Base-by-base conservation (phyloP, 1,140 invertebrate genomes). In the Drosophila aff. region DNA sequence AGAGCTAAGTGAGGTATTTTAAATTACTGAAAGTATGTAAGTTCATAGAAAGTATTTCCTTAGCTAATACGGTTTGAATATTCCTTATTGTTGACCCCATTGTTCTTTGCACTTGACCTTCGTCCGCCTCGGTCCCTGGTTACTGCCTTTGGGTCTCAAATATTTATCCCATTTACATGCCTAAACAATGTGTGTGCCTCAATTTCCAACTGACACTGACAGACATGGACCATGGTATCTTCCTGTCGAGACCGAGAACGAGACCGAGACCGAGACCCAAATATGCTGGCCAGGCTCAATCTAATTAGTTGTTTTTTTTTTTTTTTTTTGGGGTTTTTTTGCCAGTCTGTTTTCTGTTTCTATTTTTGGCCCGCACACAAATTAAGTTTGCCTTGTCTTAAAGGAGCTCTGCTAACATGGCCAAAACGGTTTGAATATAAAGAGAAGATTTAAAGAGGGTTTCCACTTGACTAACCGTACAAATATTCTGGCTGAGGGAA, bases 141-240 rank as follows among this genome's bases (percentile, higher is more conserved):
- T 46, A 23, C 41, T 43, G 57, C 18, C 38, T 46, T 52, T 53
- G 36, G 58, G 41, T 23, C 73, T 75, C 73, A 74, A 75, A 75
- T 73, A 73, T 73, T 74, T 73, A 75, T 75, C 41, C 49, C 57
- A 75, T 75, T 75, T 75, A 63, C 72, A 75, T 74, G 49, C 16
- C 72, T 55, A 55, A 74, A 60, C 72, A 63, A 52, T 47, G 36
- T 57, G 23, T 36, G n/a, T 40, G 44, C 36, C 66, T 44, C 31
- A 28, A 33, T 33, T 53, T 55, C 28, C 28, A 9, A 21, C 31
- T 69, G 66, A 68, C 64, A 44, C 63, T 43, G 65, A 66, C 65
- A 66, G 61, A 66, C 65, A 66, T 18, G 16, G 46, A 4, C 62
- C 33, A 55, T 40, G 50, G 36, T 46, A 33, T 33, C 44, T 40